Conservation (phyloP, 2,797 vertebrate species). For the Loris lydekkerianus region DNA sequence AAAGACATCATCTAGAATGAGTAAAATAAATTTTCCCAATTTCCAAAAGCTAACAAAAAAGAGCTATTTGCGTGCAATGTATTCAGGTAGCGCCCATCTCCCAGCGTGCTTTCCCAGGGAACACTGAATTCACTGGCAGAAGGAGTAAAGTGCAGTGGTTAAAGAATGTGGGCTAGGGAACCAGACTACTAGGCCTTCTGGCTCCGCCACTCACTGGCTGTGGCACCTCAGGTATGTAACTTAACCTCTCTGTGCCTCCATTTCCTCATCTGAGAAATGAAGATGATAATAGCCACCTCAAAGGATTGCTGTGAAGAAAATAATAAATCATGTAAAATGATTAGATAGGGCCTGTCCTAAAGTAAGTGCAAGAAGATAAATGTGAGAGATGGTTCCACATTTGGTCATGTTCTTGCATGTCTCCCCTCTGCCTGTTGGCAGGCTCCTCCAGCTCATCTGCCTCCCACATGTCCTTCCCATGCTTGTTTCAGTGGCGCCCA, state of each 20-base stretch:
- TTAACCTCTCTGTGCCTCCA: not conserved
- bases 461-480: not conserved
- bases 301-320: not conserved
- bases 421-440: not conserved
- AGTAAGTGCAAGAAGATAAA: not conserved
- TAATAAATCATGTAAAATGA: not conserved
- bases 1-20: slow-evolving; percentile 27
- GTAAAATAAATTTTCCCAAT: not conserved
- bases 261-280: not conserved
- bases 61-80: not conserved
- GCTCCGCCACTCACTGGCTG: not conserved
- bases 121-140: not conserved
- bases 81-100: not conserved
- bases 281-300: not conserved
- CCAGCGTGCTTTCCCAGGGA: not conserved
- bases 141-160: not conserved
- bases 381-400: not conserved
- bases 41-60: slow-evolving; percentile 48
- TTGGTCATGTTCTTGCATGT: not conserved
- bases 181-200: not conserved
- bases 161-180: no score
- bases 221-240: not conserved
- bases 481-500: not conserved
- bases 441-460: not conserved
- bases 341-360: not conserved